Evolutionary conservation across 2,113 vertebrate genomes (phyloP), one percentile per base, ranked within the genome.

Genomic region (Vicugna pacos): DNA sequence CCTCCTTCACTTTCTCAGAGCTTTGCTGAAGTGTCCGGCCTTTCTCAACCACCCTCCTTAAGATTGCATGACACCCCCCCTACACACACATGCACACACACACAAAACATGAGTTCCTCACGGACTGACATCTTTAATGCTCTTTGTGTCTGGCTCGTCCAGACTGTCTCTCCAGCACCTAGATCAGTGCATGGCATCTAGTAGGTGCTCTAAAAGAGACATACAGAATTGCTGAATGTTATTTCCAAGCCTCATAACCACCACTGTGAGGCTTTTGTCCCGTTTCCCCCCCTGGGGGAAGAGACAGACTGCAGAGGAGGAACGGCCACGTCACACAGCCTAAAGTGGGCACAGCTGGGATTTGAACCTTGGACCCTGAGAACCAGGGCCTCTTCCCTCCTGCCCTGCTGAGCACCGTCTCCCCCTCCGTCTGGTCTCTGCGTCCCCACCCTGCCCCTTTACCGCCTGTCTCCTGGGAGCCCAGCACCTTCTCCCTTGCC

Each of bases 201-300:
- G n/a, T 28, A 22, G 13, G 5, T 42, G 54, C 76, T 79, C 48
- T 67, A 22, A 15, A 38, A 67, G 70, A 35, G 10, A 19, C 14
- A 1, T 13, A 2, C 30, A 16, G 30, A 38, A 32, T 83, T 1
- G 22, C 54, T 22, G 20, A 13, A 19, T 38, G 3, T 20, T 56
- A 52, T 5, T 52, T 85, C 76, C 62, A 10, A 96, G 17, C 28
- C 67, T 73, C 14, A 15, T 6, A n/a, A 48, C 64, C 70, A 30
- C 12, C 0, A 14, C 0, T 1, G 3, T 19, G 28, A 56, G 50
- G 26, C 24, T n/a, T 11, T 42, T 0, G 0, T 56, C 17, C 48
- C 13, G 0, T 8, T 50, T 76, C 56, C 65, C 1, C 12, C 38
- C 38, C 38, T 4, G 38, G 26, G 9, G 4, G 20, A 22, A 30